These are phyloP conservation scores for Diprion similis DNA, from an alignment of 1,140 invertebrate genomes.

Conservation along the genomic window DNA sequence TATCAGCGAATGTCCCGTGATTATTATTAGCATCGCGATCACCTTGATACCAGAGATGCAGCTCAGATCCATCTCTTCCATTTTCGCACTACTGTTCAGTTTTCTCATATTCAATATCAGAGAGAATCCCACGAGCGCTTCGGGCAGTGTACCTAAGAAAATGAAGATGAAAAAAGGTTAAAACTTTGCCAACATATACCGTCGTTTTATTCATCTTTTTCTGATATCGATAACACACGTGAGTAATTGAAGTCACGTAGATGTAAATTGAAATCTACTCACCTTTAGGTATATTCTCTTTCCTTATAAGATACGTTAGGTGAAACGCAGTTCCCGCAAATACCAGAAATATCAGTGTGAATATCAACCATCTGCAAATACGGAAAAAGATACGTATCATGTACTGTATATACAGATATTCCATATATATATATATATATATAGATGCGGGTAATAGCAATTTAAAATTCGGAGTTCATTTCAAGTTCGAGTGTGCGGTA, in stretches of 20 bases:
- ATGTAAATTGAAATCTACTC: background rate
- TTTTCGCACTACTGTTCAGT: conserved; percentile 53
- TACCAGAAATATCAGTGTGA: conserved; percentile 39
- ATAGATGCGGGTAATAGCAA: too few species aligned
- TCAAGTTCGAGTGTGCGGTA: too few species aligned
- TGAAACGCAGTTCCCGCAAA: conserved; percentile 48
- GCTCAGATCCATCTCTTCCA: conserved; percentile 66
- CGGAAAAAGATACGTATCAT: too few species aligned
- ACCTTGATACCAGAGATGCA: conserved; percentile 72
- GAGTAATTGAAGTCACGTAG: background rate
- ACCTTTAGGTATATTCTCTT: conserved; percentile 32
- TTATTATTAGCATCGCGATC: conserved; percentile 70
- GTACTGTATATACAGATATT: too few species aligned
- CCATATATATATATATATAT: too few species aligned
- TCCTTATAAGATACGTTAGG: conserved; percentile 35
- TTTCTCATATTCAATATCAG: conserved; percentile 68
- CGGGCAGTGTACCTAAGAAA: conserved; percentile 37
- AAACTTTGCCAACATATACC: background rate
- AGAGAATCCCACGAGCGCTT: conserved; percentile 66
- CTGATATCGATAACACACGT: background rate
- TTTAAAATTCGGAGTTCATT: too few species aligned
- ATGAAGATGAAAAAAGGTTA: background rate
- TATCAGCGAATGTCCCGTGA: conserved; percentile 68
- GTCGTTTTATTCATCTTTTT: background rate
- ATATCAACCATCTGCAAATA: conserved; percentile 45